These are phyloP conservation scores for Lepidotrigona ventralis DNA, from an alignment of 1,140 invertebrate genomes.

Conservation along the genomic window DNA sequence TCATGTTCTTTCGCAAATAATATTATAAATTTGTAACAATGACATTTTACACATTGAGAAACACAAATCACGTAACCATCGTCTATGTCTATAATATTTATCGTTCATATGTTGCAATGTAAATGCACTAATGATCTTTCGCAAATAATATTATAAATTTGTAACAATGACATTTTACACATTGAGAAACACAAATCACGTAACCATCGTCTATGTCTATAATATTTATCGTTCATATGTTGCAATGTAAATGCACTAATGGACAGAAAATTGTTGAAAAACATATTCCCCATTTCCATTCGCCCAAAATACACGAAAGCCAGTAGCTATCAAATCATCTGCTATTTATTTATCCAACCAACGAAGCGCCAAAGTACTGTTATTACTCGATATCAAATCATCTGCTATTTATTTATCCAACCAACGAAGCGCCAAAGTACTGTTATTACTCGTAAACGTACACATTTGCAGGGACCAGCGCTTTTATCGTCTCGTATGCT, in stretches of 20 bases:
- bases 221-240: background rate
- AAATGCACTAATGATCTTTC: background rate
- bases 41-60: too few relatives aligned
- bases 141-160: too few relatives aligned
- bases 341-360: background rate
- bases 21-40: too few relatives aligned
- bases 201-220: background rate
- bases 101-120: background rate
- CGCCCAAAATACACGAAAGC: background rate
- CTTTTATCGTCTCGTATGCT: background rate
- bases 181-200: background rate
- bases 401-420: background rate
- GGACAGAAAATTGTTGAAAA: background rate
- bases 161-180: too few relatives aligned
- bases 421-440: background rate
- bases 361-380: background rate
- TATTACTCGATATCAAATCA: slow-evolving; percentile 2
- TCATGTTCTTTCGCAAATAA: too few relatives aligned
- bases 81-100: background rate
- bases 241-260: background rate
- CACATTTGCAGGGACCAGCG: background rate
- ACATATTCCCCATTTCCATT: background rate
- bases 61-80: background rate
- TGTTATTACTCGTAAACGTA: background rate
- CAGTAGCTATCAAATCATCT: background rate